phyloP scores from a whole-genome alignment of 35 echinoderm and acorn worm species.

The Ophiothrix spiculata region DNA sequence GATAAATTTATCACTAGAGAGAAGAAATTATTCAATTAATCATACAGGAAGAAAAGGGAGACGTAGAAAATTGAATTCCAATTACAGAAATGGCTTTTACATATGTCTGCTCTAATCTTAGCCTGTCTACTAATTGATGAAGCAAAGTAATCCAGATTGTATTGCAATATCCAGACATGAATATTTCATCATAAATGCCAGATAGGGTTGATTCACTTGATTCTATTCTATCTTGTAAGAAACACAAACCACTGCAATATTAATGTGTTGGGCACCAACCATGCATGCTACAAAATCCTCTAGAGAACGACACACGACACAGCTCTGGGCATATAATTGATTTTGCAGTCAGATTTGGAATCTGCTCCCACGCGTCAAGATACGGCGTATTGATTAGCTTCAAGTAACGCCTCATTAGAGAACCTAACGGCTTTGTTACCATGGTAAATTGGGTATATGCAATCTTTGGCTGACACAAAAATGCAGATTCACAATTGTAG shows the following conservation, averaged over 20 bases:
- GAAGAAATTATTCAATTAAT: no score
- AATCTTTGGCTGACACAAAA: no score
- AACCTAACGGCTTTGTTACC: neutral
- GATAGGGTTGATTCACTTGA: neutral
- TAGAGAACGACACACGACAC: neutral
- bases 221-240: neutral
- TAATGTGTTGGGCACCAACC: neutral
- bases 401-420: constrained; percentile 6
- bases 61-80: neutral
- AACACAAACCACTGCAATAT: neutral
- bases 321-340: constrained; percentile 8
- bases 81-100: neutral
- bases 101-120: neutral
- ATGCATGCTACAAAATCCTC: neutral
- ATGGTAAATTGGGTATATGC: neutral
- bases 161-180: neutral
- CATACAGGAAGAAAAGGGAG: no score
- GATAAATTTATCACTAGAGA: neutral
- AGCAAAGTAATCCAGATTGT: neutral
- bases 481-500: no score
- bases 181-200: neutral
- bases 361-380: neutral
- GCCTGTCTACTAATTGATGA: neutral
- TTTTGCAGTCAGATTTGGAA: neutral
- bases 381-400: neutral